phyloP scores from a whole-genome alignment of 1,140 invertebrate genomes.

The Plutomurus gul region DNA sequence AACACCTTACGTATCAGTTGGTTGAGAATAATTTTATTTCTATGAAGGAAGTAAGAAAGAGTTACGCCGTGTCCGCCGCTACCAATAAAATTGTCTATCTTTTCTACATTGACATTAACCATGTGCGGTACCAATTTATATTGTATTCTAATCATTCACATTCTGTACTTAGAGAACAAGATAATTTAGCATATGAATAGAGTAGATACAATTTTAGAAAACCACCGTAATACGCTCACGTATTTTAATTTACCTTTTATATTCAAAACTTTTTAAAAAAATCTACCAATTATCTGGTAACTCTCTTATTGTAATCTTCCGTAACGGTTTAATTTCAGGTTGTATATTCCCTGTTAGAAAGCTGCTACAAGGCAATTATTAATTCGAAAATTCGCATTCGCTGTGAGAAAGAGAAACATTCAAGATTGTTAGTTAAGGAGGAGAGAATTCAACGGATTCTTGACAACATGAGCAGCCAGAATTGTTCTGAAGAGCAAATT shows the following conservation, averaged over 20 bases:
- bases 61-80: conserved; percentile 39
- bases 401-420: conserved; percentile 32
- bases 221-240: no score
- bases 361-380: conserved; percentile 39
- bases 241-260: no score
- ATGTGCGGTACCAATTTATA: conserved; percentile 35
- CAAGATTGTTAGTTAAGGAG: conserved; percentile 38
- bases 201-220: no score
- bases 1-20: conserved; percentile 49
- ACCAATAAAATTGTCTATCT: conserved; percentile 45
- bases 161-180: neutral
- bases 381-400: conserved; percentile 32
- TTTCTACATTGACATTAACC: conserved; percentile 49
- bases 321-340: no score
- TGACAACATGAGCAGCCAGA: conserved; percentile 33
- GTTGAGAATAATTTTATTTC: conserved; percentile 50
- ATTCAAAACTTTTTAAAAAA: no score
- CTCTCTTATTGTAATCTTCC: no score
- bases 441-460: conserved; percentile 46
- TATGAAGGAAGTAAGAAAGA: conserved; percentile 53
- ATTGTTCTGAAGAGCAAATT: conserved; percentile 46
- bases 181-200: no score
- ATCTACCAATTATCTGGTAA: no score
- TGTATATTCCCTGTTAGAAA: conserved; percentile 30
- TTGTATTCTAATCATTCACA: neutral